Evolutionary conservation across 2,797 vertebrate genomes (phyloP).

Genomic region (Iguana delicatissima): DNA sequence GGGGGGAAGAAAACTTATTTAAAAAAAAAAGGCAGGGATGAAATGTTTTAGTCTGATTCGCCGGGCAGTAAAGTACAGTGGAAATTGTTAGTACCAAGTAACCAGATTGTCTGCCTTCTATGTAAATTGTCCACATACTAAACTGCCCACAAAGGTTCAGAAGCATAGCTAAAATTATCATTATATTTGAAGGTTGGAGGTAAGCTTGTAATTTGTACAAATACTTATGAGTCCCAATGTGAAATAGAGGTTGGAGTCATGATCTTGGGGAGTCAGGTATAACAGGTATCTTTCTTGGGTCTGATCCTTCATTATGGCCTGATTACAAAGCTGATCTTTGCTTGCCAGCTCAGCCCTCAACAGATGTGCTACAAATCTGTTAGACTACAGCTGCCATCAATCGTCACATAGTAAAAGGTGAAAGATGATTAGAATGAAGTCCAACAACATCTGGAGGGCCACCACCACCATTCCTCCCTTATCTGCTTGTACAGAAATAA

Average conservation of each 20-base stretch:
- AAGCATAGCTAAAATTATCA: neutral
- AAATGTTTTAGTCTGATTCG: slow-evolving; percentile 16
- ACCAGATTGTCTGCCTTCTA: neutral
- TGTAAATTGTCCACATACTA: neutral
- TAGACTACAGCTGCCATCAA: neutral
- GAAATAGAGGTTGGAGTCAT: neutral
- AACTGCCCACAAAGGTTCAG: neutral
- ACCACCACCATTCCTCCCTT: no score
- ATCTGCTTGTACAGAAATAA: neutral
- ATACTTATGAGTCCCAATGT: neutral
- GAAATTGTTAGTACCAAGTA: neutral
- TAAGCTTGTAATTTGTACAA: neutral
- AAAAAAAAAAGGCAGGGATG: neutral
- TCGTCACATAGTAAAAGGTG: neutral
- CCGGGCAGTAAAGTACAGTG: neutral
- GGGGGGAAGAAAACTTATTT: neutral
- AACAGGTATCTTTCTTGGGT: neutral
- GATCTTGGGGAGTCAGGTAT: neutral
- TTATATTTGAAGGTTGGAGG: neutral
- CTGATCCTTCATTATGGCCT: neutral
- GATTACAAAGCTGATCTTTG: neutral
- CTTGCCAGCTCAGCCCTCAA: no score
- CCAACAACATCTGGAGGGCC: neutral
- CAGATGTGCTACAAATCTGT: neutral
- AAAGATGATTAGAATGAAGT: neutral